Base-by-base conservation (phyloP, 2,888 invertebrate genomes). In the Torymus texanus region DNA sequence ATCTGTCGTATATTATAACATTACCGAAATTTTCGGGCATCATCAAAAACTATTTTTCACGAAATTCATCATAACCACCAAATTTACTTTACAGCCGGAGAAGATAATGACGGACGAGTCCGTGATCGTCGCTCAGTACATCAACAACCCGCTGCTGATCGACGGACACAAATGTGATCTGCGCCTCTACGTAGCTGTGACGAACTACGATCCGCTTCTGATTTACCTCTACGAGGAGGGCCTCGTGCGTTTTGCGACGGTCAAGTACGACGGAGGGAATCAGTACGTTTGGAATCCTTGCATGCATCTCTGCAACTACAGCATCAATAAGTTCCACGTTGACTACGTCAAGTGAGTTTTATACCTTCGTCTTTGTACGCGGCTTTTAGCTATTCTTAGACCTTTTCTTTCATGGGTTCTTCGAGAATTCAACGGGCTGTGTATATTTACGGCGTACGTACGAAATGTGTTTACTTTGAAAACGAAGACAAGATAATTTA, bases 291-390 rank as follows among this genome's bases (percentile, higher is more conserved):
- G 97, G 95, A 97, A 97, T 91, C 97, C 96, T 0, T 98, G 97
- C 91, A 98, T 98, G 95, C 98, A 99, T 91, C 93, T 99, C 16
- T 99, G 98, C 88, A 99, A 99, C 91, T 99, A 98, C 91, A 98
- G 97, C 91, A 97, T 99, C 88, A 98, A 99, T 91, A 98, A 98
- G 91, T 97, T 97, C 89, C 98, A 97, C 90, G 95, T 97, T 78
- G 97, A 97, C 91, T 99, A 98, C 91, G 95, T 98, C 86, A 97
- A 96, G 95, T 97, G 91, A 93, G 95, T 78, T 72, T 71, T 71
- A 4, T 24, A 41, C 41, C 41, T 41, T 41, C 41, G 41, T 8
- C 41, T 41, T 8, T 41, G 8, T 41, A 41, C 10, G 41, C 24
- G 5, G 5, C 8, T 21, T 59, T 65, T 50, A 13, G 16, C 2